phyloP scores from a whole-genome alignment of 2,888 invertebrate genomes.

The Ferdinandea cuprea region DNA sequence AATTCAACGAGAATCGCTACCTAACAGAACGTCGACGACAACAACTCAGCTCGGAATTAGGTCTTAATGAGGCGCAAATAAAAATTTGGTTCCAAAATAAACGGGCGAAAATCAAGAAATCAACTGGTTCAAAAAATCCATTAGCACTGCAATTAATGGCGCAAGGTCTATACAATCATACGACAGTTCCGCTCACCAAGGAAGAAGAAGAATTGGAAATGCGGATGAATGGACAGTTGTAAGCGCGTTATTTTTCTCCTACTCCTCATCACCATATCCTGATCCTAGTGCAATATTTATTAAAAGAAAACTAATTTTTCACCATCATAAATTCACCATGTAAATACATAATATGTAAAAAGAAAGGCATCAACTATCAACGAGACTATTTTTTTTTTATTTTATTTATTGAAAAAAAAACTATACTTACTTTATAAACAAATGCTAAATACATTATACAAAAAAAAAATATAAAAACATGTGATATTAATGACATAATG shows the following conservation, averaged over 20 bases:
- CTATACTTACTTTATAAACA: constrained; percentile 3
- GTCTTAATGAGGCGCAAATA: constrained; percentile 97
- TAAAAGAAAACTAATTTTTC: constrained; percentile 9
- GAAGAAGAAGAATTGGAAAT: constrained; percentile 89
- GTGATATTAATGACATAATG: constrained; percentile 71
- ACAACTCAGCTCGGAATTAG: constrained; percentile 94
- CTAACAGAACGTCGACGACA: constrained; percentile 96
- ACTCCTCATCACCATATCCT: constrained; percentile 26
- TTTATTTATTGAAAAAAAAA: constrained; percentile 59
- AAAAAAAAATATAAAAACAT: constrained; percentile 46
- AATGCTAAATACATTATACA: constrained; percentile 7
- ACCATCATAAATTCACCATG: constrained; percentile 18
- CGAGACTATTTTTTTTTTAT: constrained; percentile 68
- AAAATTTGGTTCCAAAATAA: constrained; percentile 99
- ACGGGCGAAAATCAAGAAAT: constrained; percentile 97
- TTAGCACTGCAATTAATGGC: constrained; percentile 96
- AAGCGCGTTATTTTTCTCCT: constrained; percentile 33
- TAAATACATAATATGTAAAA: constrained; percentile 49
- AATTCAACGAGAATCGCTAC: constrained; percentile 96
- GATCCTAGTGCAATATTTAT: constrained; percentile 73
- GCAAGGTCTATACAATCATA: constrained; percentile 96
- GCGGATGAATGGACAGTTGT: constrained; percentile 83
- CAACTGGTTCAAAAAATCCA: constrained; percentile 92
- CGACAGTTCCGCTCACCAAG: constrained; percentile 89
- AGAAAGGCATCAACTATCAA: constrained; percentile 46